A percentile compares a stretch with the other conserved stretches of the same genome.
Evolutionary conservation across 1,140 invertebrate species (phyloP).

Genomic region (Glossosoma conforme): DNA sequence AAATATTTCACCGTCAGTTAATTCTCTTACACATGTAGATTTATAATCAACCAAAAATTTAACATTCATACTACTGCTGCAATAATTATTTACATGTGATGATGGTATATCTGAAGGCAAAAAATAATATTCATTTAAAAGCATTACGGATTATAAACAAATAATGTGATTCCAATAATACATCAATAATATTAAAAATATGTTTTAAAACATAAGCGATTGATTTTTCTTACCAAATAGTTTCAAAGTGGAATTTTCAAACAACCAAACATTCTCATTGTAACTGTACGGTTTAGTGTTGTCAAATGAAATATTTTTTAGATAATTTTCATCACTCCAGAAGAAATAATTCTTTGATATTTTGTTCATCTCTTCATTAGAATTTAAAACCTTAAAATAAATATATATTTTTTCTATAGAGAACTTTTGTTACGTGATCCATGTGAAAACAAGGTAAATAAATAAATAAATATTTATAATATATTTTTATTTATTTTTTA

Average conservation of each 20-base stretch:
- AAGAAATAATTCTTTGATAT: slow-evolving; percentile 14
- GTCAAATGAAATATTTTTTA: slow-evolving; percentile 10
- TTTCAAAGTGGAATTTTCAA: slow-evolving; percentile 20
- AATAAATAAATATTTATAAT: slow-evolving; percentile 6
- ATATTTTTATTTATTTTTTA: slow-evolving; percentile 5
- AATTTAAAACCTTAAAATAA: slow-evolving; percentile 13
- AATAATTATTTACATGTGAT: slow-evolving; percentile 37
- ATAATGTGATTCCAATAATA: neutral
- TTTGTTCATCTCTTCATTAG: slow-evolving; percentile 15
- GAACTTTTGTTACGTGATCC: too few relatives aligned
- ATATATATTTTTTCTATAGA: too few relatives aligned
- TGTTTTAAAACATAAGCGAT: neutral
- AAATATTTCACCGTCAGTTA: slow-evolving; percentile 40
- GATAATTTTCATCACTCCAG: slow-evolving; percentile 11
- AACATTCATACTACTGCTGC: slow-evolving; percentile 35
- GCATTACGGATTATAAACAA: neutral
- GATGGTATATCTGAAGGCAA: slow-evolving; percentile 35
- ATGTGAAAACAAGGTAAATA: too few relatives aligned
- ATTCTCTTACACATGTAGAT: slow-evolving; percentile 38
- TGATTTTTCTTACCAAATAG: slow-evolving; percentile 14
- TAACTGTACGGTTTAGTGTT: slow-evolving; percentile 21
- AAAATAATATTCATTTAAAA: neutral
- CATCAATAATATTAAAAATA: neutral
- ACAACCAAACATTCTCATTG: slow-evolving; percentile 24
- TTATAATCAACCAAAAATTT: slow-evolving; percentile 38